Evolutionary conservation across 2,797 vertebrate genomes (phyloP).

Genomic region (Melopsittacus undulatus): DNA sequence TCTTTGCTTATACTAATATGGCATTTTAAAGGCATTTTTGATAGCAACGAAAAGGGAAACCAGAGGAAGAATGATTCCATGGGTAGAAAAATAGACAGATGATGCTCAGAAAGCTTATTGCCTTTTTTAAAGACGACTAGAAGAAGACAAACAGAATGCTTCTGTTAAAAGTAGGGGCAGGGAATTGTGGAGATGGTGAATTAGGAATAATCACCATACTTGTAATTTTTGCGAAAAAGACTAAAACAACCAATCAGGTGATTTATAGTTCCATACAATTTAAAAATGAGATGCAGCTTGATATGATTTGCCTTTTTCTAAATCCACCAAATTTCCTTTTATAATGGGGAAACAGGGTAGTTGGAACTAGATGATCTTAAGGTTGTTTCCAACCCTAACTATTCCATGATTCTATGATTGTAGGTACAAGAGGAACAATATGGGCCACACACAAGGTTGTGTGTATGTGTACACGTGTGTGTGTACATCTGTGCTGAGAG

Average conservation of each 20-base stretch:
- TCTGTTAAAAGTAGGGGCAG: background rate
- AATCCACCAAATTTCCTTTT: background rate
- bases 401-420: background rate
- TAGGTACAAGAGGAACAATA: background rate
- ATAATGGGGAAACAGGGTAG: background rate
- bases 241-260: background rate
- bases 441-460: too few relatives aligned
- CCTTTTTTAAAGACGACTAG: background rate
- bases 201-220: background rate
- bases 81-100: background rate
- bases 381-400: too few relatives aligned
- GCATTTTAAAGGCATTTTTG: slow-evolving; percentile 1
- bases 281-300: background rate
- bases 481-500: background rate
- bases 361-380: background rate
- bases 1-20: slow-evolving; percentile 40
- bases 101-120: background rate
- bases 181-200: background rate
- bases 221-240: background rate
- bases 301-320: background rate
- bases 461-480: too few relatives aligned
- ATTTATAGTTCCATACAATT: background rate
- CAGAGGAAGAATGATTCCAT: background rate
- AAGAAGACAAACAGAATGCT: background rate
- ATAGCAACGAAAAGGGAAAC: background rate